A percentile compares a stretch with the other conserved stretches of the same genome.
These are phyloP conservation scores for Eleutherodactylus coqui DNA, from an alignment of 2,797 vertebrate species.

Conservation along the genomic window DNA sequence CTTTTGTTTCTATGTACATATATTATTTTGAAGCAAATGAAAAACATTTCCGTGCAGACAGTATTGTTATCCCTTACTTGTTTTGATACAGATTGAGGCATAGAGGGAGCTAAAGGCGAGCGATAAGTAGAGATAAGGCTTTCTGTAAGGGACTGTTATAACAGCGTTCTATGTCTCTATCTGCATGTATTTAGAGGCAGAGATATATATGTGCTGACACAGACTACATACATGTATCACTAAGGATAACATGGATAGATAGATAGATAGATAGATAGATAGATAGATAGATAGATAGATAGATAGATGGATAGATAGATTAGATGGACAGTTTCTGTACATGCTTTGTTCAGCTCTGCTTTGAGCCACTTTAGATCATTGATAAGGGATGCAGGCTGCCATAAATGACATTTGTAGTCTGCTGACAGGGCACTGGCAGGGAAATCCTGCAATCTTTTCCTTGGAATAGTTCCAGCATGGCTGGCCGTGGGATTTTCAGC, in stretches of 20 bases:
- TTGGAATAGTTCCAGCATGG: background rate
- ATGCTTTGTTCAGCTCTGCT: too few relatives aligned
- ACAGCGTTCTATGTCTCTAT: background rate
- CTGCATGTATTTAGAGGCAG: background rate
- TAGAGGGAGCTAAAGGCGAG: slow-evolving; percentile 89
- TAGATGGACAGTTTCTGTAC: too few relatives aligned
- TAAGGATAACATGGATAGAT: background rate
- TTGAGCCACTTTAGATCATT: background rate
- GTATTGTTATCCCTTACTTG: slow-evolving; percentile 67
- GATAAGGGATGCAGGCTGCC: background rate
- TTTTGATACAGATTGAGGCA: slow-evolving; percentile 75
- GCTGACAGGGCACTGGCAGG: background rate
- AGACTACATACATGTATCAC: background rate
- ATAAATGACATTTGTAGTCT: background rate
- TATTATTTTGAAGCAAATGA: background rate
- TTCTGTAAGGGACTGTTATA: background rate
- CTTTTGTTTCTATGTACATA: too few relatives aligned
- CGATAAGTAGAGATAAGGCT: slow-evolving; percentile 44
- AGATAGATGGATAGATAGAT: slow-evolving; percentile 1
- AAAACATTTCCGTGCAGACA: background rate
- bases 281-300: background rate
- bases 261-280: slow-evolving; percentile 4
- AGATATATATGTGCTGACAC: background rate
- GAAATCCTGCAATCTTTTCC: background rate
- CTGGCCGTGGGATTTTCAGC: too few relatives aligned